phyloP scores from a whole-genome alignment of 2,888 invertebrate species.

The Helleia helle region DNA sequence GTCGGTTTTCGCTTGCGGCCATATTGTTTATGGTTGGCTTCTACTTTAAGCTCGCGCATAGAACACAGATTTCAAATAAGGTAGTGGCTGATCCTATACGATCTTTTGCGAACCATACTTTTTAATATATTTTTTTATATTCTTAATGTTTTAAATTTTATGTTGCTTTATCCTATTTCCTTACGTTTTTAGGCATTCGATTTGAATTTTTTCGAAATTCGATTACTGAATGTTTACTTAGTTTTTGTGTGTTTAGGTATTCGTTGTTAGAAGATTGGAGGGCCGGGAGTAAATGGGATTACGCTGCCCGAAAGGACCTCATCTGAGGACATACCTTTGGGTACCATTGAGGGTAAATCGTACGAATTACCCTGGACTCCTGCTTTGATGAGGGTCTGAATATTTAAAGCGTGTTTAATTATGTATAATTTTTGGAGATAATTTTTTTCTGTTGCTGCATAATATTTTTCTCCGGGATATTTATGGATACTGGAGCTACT shows the following conservation, averaged over 20 bases:
- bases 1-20: not conserved
- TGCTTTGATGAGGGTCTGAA: slow-evolving; percentile 7
- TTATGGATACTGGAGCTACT: no score
- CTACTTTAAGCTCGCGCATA: slow-evolving; percentile 35
- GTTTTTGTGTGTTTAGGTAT: slow-evolving; percentile 5
- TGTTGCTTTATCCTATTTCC: no score
- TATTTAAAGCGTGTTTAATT: not conserved
- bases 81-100: slow-evolving; percentile 38
- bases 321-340: not conserved
- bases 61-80: slow-evolving; percentile 57
- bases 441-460: no score
- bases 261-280: not conserved
- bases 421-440: no score
- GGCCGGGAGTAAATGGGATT: slow-evolving; percentile 2
- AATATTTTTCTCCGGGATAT: no score
- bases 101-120: no score
- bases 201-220: no score
- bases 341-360: not conserved
- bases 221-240: no score
- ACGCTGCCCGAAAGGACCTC: not conserved
- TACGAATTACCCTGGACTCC: not conserved
- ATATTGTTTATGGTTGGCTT: not conserved
- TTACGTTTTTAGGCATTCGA: no score
- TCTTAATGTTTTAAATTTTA: no score
- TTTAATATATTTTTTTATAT: no score